Conservation (phyloP, 2,113 vertebrate genomes). For the Etheostoma spectabile region DNA sequence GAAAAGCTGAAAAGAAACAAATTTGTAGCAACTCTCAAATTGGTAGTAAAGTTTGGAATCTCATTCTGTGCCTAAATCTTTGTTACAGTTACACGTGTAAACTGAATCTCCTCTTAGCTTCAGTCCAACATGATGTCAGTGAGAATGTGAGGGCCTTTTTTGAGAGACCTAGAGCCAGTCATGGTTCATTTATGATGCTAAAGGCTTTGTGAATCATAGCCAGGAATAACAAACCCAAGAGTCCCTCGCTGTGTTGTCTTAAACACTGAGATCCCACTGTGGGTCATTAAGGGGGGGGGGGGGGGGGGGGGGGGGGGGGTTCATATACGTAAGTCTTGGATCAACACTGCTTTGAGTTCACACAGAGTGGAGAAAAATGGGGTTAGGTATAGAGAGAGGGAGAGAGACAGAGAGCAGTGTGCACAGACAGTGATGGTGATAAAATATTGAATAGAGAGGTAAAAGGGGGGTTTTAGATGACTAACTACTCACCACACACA, state of each 20-base stretch:
- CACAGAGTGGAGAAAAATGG: slow-evolving; percentile 16
- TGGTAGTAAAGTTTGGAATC: background rate
- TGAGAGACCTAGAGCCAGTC: slow-evolving; percentile 31
- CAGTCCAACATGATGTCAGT: slow-evolving; percentile 55
- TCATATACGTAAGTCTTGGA: slow-evolving; percentile 42
- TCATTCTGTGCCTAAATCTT: background rate
- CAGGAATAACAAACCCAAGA: slow-evolving; percentile 74
- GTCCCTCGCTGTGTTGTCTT: slow-evolving; percentile 59
- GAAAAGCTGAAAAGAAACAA: background rate
- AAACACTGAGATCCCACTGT: slow-evolving; percentile 55
- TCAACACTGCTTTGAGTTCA: slow-evolving; percentile 55
- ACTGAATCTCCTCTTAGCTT: slow-evolving; percentile 13
- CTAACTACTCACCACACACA: slow-evolving; percentile 13
- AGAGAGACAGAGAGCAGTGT: background rate
- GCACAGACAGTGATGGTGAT: background rate
- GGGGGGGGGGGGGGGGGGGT: background rate
- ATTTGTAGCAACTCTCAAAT: background rate
- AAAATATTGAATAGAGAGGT: background rate
- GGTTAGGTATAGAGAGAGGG: background rate
- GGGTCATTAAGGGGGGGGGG: slow-evolving; percentile 48
- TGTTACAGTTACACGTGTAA: slow-evolving; percentile 16
- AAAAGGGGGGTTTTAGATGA: slow-evolving; percentile 36
- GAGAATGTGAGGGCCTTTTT: slow-evolving; percentile 44
- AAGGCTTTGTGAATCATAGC: slow-evolving; percentile 64
- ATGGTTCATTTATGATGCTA: slow-evolving; percentile 54